Evolutionary conservation across 2,113 vertebrate species (phyloP).

Genomic region (Ptychochromis oligacanthus): DNA sequence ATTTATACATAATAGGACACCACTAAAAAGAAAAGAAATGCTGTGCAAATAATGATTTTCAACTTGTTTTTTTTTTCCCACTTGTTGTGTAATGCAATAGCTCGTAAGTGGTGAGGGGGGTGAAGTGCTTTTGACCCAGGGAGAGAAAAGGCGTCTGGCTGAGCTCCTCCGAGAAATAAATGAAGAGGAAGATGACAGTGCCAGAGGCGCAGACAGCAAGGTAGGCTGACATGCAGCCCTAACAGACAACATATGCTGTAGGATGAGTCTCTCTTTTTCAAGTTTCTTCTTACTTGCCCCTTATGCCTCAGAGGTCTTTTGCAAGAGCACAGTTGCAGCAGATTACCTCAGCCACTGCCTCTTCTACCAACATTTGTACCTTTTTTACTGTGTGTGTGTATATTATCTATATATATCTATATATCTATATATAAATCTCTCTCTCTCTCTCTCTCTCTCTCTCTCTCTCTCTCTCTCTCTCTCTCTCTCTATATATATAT

Average conservation of each 20-base stretch:
- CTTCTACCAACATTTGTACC: background rate
- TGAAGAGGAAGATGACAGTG: constrained; percentile 77
- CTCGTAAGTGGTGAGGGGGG: constrained; percentile 82
- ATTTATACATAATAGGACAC: background rate
- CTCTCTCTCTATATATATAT: no score
- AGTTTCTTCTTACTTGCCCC: constrained; percentile 29
- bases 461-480: no score
- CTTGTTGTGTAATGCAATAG: constrained; percentile 74
- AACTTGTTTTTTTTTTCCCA: background rate
- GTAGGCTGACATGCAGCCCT: constrained; percentile 61
- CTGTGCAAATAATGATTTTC: constrained; percentile 14
- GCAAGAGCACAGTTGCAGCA: background rate
- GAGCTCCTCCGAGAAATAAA: constrained; percentile 86
- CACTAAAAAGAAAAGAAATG: constrained; percentile 7
- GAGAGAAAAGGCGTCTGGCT: constrained; percentile 84
- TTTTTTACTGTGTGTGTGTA: no score
- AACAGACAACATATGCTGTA: constrained; percentile 60
- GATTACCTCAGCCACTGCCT: constrained; percentile 1
- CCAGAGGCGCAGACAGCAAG: constrained; percentile 56
- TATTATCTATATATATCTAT: no score
- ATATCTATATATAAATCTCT: no score
- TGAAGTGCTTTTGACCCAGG: constrained; percentile 81
- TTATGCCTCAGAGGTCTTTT: constrained; percentile 20
- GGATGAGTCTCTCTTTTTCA: constrained; percentile 28
- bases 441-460: no score